Evolutionary conservation across 2,113 vertebrate genomes (phyloP).

Genomic region (Indicator maculatus): DNA sequence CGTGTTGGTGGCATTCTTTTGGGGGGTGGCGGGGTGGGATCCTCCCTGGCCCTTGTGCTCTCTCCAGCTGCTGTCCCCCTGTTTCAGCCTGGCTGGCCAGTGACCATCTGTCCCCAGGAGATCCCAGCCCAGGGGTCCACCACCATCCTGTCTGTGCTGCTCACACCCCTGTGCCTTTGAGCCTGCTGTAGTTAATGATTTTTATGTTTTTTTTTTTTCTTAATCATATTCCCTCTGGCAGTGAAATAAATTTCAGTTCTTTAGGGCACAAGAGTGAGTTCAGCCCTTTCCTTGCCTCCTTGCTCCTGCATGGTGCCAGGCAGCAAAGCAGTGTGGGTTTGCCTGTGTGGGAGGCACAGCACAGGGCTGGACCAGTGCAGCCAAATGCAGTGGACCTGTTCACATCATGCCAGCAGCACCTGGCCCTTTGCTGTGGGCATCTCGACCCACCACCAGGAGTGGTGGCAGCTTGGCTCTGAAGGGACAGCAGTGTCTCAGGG

Average conservation of each 20-base stretch:
- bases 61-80: rapidly evolving
- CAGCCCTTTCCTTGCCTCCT: background rate
- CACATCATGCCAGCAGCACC: background rate
- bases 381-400: rapidly evolving
- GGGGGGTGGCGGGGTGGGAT: too few relatives aligned
- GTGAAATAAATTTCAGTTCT: conserved; percentile 53
- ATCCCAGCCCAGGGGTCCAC: background rate
- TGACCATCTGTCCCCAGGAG: background rate
- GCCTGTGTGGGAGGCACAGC: rapidly evolving
- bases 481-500: background rate
- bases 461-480: background rate
- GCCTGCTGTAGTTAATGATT: conserved; percentile 43
- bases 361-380: background rate
- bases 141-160: background rate
- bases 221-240: conserved; percentile 38
- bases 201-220: background rate
- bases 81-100: background rate
- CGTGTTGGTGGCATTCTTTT: background rate
- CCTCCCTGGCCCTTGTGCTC: background rate
- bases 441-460: rapidly evolving
- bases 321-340: background rate
- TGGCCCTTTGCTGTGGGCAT: background rate
- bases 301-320: background rate
- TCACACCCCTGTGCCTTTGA: background rate
- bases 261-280: background rate